Evolutionary conservation across 1,140 invertebrate species (phyloP).

Genomic region (Diplogasteroides magnus): DNA sequence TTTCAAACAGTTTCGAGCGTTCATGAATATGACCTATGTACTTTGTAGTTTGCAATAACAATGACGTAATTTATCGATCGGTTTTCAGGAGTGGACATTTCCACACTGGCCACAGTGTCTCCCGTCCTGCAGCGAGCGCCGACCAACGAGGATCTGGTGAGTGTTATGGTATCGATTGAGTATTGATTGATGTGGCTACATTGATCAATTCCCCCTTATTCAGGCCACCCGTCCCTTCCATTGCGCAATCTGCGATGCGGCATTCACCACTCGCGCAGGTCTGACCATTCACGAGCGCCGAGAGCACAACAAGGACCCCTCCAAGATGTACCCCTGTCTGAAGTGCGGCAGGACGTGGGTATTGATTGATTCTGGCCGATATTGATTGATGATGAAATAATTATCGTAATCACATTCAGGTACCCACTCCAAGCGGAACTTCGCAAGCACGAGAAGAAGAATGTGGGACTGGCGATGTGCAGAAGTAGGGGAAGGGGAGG

Average conservation of each 20-base stretch:
- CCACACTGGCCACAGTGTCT: no score
- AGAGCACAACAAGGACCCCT: not conserved
- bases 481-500: not conserved
- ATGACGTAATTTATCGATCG: no score
- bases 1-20: no score
- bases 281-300: not conserved
- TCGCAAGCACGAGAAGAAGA: not conserved
- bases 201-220: not conserved
- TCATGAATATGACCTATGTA: no score
- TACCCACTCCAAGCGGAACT: not conserved
- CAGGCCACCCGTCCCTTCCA: not conserved
- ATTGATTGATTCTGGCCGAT: not conserved
- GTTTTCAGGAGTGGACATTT: no score
- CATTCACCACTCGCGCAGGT: not conserved
- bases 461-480: not conserved
- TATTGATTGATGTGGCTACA: not conserved
- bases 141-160: not conserved
- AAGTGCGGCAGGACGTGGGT: not conserved
- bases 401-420: not conserved
- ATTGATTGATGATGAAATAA: not conserved
- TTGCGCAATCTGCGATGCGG: not conserved
- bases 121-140: no score
- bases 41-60: no score
- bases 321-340: not conserved
- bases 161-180: not conserved